A percentile compares a stretch with the other conserved stretches of the same genome.
phyloP scores from a whole-genome alignment of 2,113 vertebrate genomes.

The Gadus chalcogrammus region DNA sequence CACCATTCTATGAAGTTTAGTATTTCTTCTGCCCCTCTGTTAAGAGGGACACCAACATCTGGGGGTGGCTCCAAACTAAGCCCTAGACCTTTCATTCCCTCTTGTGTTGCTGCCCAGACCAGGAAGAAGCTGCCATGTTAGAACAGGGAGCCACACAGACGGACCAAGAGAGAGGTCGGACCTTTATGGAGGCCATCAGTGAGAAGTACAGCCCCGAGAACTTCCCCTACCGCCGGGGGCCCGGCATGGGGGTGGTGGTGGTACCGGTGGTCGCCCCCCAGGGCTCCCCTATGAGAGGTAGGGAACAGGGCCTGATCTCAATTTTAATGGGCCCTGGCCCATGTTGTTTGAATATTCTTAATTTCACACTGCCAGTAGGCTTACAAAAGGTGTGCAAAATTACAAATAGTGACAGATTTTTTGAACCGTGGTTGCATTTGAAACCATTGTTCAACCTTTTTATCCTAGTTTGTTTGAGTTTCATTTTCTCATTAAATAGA shows the following conservation, averaged over 20 bases:
- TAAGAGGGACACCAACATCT: too few relatives aligned
- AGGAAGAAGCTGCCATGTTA: slow-evolving; percentile 35
- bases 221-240: slow-evolving; percentile 91
- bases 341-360: not conserved
- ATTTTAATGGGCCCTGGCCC: not conserved
- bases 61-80: too few relatives aligned
- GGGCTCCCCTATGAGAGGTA: slow-evolving; percentile 97
- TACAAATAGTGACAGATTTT: too few relatives aligned
- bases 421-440: too few relatives aligned
- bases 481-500: too few relatives aligned
- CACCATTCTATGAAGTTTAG: too few relatives aligned
- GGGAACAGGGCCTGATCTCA: slow-evolving; percentile 14
- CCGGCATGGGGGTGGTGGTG: slow-evolving; percentile 90
- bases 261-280: slow-evolving; percentile 76
- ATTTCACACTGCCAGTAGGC: too few relatives aligned
- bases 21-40: too few relatives aligned
- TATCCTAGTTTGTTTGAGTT: too few relatives aligned
- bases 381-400: too few relatives aligned
- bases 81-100: not conserved
- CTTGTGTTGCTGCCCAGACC: slow-evolving; percentile 22
- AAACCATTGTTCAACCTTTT: too few relatives aligned
- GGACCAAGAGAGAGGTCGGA: slow-evolving; percentile 76
- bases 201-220: slow-evolving; percentile 99
- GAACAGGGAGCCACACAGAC: slow-evolving; percentile 80
- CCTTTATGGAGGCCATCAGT: slow-evolving; percentile 95